Base-by-base conservation (phyloP, 2,888 invertebrate genomes). In the Lymantria dispar region DNA sequence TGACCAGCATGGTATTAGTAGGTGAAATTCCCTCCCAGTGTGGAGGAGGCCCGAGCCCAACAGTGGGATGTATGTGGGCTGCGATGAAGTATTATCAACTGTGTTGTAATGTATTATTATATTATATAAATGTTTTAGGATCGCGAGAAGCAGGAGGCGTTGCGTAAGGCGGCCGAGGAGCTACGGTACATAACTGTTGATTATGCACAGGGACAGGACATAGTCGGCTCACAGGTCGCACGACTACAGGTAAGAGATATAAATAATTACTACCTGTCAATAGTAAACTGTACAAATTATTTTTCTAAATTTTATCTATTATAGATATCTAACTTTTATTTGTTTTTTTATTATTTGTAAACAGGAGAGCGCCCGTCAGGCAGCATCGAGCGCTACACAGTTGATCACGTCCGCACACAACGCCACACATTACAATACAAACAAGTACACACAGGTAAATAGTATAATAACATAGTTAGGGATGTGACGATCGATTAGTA, bases 141-240 rank as follows among this genome's bases (percentile, higher is more conserved):
- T 69, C 93, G 95, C 0, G 93, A 93, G 53, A 96, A 96, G 75
- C 98, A 98, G 78, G 95, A 96, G 59, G 95, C 95, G 3, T 87
- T 99, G 10, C 94, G 96, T 33, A 93, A 94, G 56, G 98, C 99
- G 0, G 99, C 99, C 0, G 98, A 99, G 74, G 97, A 98, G 66
- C 88, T 99, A n/a, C 93, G 98, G 43, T 95, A 95, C 72, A 98
- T 98, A 31, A 97, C 97, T 0, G 95, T 95, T 9, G 97, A 97
- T 48, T 97, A 98, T 45, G 96, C 97, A 1, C 85, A 84, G 29
- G 86, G 93, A 11, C 93, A 94, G 77, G 93, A 94, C 78, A 95
- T 96, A 60, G 96, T 92, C 94, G 72, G 94, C 95, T 73, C 94
- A 92, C 64, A 96, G 94, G 66, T 85, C 44, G 79, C 80, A 0